A percentile compares a stretch with the other conserved stretches of the same genome.
Conservation (phyloP, 2,797 vertebrate species). For the Cheracebus regulus region DNA sequence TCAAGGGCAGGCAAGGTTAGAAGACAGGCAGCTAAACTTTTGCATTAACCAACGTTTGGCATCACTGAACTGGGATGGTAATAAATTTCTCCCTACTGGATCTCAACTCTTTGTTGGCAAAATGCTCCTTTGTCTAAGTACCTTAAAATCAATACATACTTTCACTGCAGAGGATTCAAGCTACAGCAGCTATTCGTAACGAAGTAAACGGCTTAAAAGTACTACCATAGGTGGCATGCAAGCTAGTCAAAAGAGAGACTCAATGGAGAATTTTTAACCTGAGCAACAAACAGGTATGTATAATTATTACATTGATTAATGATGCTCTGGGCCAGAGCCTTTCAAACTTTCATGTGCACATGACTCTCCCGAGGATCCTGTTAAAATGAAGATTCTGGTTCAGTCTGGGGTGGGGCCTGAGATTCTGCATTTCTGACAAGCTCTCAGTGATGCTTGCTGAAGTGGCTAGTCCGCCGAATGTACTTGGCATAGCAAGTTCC, state of each 20-base stretch:
- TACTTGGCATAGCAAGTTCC: not conserved
- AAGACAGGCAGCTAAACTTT: not conserved
- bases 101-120: not conserved
- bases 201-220: not conserved
- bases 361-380: not conserved
- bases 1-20: not conserved
- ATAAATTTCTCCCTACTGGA: not conserved
- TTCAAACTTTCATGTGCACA: not conserved
- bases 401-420: not conserved
- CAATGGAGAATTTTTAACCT: conserved; percentile 1
- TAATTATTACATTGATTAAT: not conserved
- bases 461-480: not conserved
- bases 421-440: not conserved
- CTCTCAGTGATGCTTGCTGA: not conserved
- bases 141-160: not conserved
- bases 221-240: not conserved
- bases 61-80: not conserved
- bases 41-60: not conserved
- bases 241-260: not conserved
- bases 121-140: not conserved
- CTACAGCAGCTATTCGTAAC: not conserved
- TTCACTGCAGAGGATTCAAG: not conserved
- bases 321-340: not conserved
- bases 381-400: not conserved
- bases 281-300: not conserved